Evolutionary conservation across 2,113 vertebrate species (phyloP), one percentile per base, ranked within the genome.

Genomic region (Strigops habroptila): DNA sequence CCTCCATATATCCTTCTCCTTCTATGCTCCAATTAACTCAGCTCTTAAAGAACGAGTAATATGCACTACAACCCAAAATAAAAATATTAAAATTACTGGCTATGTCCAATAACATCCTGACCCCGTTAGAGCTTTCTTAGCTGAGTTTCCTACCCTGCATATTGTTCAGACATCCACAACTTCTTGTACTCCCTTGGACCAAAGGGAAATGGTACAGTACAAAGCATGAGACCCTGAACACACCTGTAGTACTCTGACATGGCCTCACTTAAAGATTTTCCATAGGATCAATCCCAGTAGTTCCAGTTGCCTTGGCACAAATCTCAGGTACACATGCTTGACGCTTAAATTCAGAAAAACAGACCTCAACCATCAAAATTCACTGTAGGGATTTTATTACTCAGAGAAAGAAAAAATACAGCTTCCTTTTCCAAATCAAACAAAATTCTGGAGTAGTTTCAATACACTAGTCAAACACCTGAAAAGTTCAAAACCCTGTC

Each of bases 381-480:
- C 76, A 90, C 91, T 27, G 75, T n/a, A 31, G 21, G 48, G 53
- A 73, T 65, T 77, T 91, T 73, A 93, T 63, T 90, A 81, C 52
- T 67, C 63, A 77, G 33, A 92, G 48, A 19, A 73, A 89, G 91
- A 80, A 46, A 25, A 12, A 24, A 27, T 8, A 44, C 2, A 39
- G 55, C 48, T 75, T 68, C 57, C 80, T 89, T 60, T 91, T 89
- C 86, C 80, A 96, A 95, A 75, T 68, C 51, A 94, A 95, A 92
- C 65, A 88, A 63, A 78, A 75, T 79, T 60, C 91, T 96, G 84
- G 62, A 85, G 37, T 24, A 62, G 53, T 85, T 95, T 82, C 84
- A 95, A 25, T 48, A 44, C 6, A 21, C 30, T 39, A 70, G 49
- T 78, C 83, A 75, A 81, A 93, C 78, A 86, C 77, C 77, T 75